Evolutionary conservation across 2,113 vertebrate species (phyloP), one percentile per base, ranked within the genome.

Genomic region (Montifringilla adamsi): DNA sequence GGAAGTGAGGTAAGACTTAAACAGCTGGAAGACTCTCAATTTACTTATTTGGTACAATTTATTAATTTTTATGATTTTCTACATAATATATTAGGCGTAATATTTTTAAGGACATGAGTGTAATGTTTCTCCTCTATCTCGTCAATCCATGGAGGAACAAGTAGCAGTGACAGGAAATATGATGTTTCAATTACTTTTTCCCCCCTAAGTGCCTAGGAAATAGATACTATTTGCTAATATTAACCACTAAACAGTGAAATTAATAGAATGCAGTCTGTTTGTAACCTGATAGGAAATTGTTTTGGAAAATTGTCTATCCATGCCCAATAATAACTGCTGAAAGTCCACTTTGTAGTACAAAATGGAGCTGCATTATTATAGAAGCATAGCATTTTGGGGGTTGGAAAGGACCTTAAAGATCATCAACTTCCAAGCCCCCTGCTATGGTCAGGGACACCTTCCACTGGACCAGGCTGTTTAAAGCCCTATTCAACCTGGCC

Each of bases 401-500:
- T 49, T 84, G 27, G 27, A 90, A 43, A 23, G 12, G 15, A 56
- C 10, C 20, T 39, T 30, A 39, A 67, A 81, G 23, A 44, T 33
- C 33, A 44, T 30, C 19, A 33, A 46, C 13, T 67, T 52, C 28
- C 19, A 44, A 67, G 19, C 8, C 10, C 2, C 19, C 6, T n/a
- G 19, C 23, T 11, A 11, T 24, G 33, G 19, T 8, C 60, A 74
- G 18, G 59, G 27, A 16, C 14, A 33, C 33, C 9, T 81, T 14
- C 52, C 23, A 44, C 28, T 20, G 50, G 10, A n/a, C 23, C 23
- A 74, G 28, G 33, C 21, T 59, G 23, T 19, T 67, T 33, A 44
- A 73, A 67, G 10, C 12, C 37, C 28, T 0, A 0, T 46, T 22
- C 20, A 30, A 5, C 19, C 23, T 52, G 23, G 7, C 19, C 13